These are phyloP conservation scores for Limnephilus marmoratus DNA, from an alignment of 2,888 invertebrate genomes.

Conservation along the genomic window DNA sequence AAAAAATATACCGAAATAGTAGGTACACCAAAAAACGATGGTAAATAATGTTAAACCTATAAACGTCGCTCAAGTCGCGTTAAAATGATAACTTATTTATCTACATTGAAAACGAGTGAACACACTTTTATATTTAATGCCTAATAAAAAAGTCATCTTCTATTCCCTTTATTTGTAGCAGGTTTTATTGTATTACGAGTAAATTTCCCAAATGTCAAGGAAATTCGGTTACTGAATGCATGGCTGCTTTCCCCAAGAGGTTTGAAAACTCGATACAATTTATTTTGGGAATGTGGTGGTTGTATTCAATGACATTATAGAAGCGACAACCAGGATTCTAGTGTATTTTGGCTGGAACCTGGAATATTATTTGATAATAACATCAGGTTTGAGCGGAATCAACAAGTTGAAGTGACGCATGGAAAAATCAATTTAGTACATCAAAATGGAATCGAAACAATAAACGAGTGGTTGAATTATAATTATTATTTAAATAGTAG, in stretches of 20 bases:
- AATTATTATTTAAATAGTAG: too few relatives aligned
- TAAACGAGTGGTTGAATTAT: background rate
- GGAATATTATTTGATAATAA: background rate
- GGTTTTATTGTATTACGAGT: background rate
- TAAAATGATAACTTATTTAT: background rate
- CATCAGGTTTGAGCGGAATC: background rate
- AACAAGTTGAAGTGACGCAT: background rate
- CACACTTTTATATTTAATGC: background rate
- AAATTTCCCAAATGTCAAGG: background rate
- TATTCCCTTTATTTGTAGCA: background rate
- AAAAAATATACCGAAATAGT: background rate
- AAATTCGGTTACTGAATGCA: constrained; percentile 26
- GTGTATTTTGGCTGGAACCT: background rate
- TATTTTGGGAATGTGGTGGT: constrained; percentile 46
- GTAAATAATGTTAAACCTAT: background rate
- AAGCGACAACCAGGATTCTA: background rate
- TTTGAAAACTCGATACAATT: constrained; percentile 56
- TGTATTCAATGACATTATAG: constrained; percentile 37
- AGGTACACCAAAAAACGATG: background rate
- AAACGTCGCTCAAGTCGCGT: background rate
- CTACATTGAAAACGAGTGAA: background rate
- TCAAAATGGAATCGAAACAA: background rate
- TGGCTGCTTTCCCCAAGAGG: constrained; percentile 1
- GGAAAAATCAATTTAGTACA: background rate
- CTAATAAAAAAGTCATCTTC: background rate